Evolutionary conservation across 2,888 invertebrate genomes (phyloP).

Genomic region (Campoplex nolae): DNA sequence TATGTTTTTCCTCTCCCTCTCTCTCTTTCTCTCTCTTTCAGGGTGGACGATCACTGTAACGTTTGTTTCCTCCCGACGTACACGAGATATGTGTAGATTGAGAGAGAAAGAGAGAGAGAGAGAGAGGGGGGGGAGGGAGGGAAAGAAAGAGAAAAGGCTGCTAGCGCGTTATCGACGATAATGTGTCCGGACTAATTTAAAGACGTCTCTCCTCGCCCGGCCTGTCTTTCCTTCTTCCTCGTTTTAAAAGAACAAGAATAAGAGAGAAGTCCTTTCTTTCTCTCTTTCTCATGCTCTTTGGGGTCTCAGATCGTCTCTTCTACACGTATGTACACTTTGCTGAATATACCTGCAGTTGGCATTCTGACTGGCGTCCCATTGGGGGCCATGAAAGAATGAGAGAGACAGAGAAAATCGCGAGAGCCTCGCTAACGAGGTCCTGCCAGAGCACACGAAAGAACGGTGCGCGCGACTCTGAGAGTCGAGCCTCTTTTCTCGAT

Average conservation of each 20-base stretch:
- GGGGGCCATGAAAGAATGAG: constrained; percentile 48
- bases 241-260: constrained; percentile 33
- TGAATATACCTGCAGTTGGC: constrained; percentile 75
- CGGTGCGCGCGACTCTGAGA: constrained; percentile 64
- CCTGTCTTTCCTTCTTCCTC: constrained; percentile 56
- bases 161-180: constrained; percentile 81
- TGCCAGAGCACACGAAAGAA: constrained; percentile 78
- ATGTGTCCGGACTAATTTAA: constrained; percentile 83
- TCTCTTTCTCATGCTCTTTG: constrained; percentile 1
- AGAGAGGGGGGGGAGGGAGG: constrained; percentile 55
- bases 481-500: constrained; percentile 32
- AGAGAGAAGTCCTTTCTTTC: not conserved
- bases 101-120: constrained; percentile 19
- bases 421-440: constrained; percentile 80
- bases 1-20: not conserved
- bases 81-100: constrained; percentile 18
- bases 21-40: not conserved
- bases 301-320: constrained; percentile 10
- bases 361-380: constrained; percentile 77
- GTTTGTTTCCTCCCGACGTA: constrained; percentile 29
- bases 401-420: constrained; percentile 57
- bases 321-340: constrained; percentile 40
- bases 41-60: constrained; percentile 21
- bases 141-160: constrained; percentile 60
- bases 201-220: constrained; percentile 79